These are phyloP conservation scores for Dendronephthya gigantea DNA, from an alignment of 64 coral and sea anemone genomes.

Conservation along the genomic window DNA sequence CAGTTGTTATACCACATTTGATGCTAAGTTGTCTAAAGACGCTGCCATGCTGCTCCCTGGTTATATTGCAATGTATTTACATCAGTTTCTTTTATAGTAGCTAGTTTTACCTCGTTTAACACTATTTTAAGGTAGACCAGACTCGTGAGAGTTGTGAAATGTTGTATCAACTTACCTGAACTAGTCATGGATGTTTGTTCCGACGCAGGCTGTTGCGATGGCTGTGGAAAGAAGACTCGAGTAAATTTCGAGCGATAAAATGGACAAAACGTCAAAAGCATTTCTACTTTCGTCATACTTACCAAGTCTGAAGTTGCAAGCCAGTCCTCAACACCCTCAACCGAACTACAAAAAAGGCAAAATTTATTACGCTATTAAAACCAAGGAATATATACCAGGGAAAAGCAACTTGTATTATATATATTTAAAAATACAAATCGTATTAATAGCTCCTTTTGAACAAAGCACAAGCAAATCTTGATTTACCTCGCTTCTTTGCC, in stretches of 20 bases:
- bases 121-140: too few relatives aligned
- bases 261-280: neutral
- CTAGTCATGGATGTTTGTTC: conserved; percentile 12
- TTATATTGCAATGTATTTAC: neutral
- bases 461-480: too few relatives aligned
- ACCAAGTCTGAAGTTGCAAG: neutral
- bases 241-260: neutral
- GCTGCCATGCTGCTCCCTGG: neutral
- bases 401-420: too few relatives aligned
- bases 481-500: neutral
- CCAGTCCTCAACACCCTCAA: conserved; percentile 3
- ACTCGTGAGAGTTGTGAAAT: neutral
- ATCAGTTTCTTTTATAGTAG: neutral
- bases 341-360: neutral
- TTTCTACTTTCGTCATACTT: neutral
- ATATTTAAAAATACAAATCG: too few relatives aligned
- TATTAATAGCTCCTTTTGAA: too few relatives aligned
- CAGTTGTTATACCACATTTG: too few relatives aligned
- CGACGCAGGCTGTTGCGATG: neutral
- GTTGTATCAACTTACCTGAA: neutral
- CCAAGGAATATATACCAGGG: neutral
- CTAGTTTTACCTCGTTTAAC: too few relatives aligned
- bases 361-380: neutral
- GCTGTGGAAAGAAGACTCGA: neutral
- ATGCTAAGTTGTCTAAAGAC: too few relatives aligned